Evolutionary conservation across 2,888 invertebrate genomes (phyloP).

Genomic region (Dasysyrphus tricinctus): DNA sequence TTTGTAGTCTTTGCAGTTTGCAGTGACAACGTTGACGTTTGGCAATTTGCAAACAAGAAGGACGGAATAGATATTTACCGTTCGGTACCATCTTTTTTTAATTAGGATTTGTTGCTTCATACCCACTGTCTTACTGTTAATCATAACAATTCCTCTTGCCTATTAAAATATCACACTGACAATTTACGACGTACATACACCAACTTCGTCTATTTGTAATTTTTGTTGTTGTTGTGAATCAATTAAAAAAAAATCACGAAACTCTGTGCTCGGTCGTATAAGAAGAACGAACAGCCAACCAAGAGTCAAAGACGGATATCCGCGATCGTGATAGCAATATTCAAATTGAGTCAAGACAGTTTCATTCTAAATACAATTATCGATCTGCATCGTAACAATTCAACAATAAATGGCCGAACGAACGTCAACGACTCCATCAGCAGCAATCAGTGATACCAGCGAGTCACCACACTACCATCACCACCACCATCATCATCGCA

Average conservation of each 20-base stretch:
- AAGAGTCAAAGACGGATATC: constrained; percentile 69
- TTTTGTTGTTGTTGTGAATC: constrained; percentile 14
- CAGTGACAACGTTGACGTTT: neutral
- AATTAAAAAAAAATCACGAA: constrained; percentile 58
- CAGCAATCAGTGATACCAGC: neutral
- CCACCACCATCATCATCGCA: neutral
- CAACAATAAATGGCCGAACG: constrained; percentile 26
- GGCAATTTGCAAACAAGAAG: constrained; percentile 23
- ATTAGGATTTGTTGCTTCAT: constrained; percentile 48
- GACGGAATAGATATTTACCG: constrained; percentile 38
- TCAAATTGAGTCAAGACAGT: constrained; percentile 34
- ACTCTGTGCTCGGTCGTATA: neutral
- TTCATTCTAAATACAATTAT: constrained; percentile 67
- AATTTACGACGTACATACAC: neutral
- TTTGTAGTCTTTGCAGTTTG: constrained; percentile 18
- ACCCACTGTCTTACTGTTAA: constrained; percentile 34
- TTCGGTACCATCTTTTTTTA: constrained; percentile 40
- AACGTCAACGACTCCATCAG: constrained; percentile 28
- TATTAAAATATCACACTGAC: constrained; percentile 43
- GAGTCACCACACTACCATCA: neutral
- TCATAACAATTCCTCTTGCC: constrained; percentile 56
- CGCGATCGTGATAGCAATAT: constrained; percentile 71
- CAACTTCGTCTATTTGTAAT: neutral
- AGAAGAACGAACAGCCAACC: constrained; percentile 10
- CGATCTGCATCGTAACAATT: constrained; percentile 57